phyloP scores from a whole-genome alignment of 53 echinoderm and acorn worm species.

The Actinopyga echinites region DNA sequence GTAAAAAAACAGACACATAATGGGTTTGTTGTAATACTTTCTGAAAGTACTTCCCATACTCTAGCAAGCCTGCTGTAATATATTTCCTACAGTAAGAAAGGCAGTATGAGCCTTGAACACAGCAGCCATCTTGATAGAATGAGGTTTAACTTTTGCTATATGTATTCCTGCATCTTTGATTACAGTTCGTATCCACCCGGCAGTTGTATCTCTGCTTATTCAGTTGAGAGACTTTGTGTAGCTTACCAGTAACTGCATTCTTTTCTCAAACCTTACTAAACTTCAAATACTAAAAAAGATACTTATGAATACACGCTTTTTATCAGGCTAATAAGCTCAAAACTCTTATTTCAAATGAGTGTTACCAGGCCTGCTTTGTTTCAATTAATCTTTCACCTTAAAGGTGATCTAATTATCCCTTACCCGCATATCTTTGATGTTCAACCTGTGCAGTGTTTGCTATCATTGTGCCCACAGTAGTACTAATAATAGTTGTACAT shows the following conservation, averaged over 20 bases:
- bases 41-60: background rate
- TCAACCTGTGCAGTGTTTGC: background rate
- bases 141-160: slow-evolving; percentile 4
- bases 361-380: slow-evolving; percentile 34
- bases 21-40: no score
- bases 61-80: slow-evolving; percentile 28
- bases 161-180: slow-evolving; percentile 27
- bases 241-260: slow-evolving; percentile 22
- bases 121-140: slow-evolving; percentile 28
- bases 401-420: background rate
- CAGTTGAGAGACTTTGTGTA: background rate
- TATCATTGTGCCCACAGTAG: background rate
- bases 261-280: background rate
- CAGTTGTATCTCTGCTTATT: background rate
- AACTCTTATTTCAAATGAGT: background rate
- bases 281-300: slow-evolving; percentile 10
- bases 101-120: slow-evolving; percentile 2
- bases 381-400: background rate
- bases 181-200: slow-evolving; percentile 31
- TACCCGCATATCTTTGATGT: background rate
- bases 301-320: slow-evolving; percentile 7
- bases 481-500: no score
- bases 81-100: slow-evolving; percentile 14
- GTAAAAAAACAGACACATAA: no score
- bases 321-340: slow-evolving; percentile 34